Percentiles rank a stretch among this genome's conserved stretches.
Evolutionary conservation across 2,888 invertebrate species (phyloP).

Genomic region (Scaptomyza flava): DNA sequence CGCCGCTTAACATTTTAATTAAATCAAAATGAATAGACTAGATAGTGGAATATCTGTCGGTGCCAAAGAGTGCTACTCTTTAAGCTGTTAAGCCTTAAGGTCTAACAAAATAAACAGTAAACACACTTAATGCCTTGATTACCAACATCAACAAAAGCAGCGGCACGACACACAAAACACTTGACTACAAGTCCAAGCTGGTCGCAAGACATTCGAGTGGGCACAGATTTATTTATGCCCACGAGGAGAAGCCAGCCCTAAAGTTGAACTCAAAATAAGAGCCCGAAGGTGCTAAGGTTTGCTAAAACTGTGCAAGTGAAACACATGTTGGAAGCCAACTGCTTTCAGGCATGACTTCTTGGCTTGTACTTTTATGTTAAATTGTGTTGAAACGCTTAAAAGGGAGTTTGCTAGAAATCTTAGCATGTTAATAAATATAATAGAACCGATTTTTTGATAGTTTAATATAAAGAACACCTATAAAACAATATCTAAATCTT

Average conservation of each 20-base stretch:
- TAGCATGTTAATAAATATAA: too few species aligned
- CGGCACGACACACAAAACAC: too few species aligned
- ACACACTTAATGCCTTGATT: slow-evolving; percentile 82
- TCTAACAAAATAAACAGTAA: slow-evolving; percentile 81
- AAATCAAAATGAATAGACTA: slow-evolving; percentile 69
- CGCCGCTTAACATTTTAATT: slow-evolving; percentile 67
- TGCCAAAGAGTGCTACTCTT: slow-evolving; percentile 36
- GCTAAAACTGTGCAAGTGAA: slow-evolving; percentile 12
- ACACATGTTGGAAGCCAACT: slow-evolving; percentile 48
- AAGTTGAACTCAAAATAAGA: slow-evolving; percentile 70
- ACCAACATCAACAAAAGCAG: slow-evolving; percentile 55
- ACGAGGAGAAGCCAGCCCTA: slow-evolving; percentile 28
- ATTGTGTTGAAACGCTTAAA: neutral
- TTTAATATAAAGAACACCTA: too few species aligned
- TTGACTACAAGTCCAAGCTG: neutral
- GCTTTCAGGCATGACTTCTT: neutral
- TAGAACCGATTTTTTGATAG: too few species aligned
- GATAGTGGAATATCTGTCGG: slow-evolving; percentile 68
- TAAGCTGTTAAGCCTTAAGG: slow-evolving; percentile 80
- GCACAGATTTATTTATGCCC: slow-evolving; percentile 73
- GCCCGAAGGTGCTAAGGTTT: slow-evolving; percentile 5
- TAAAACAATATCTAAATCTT: too few species aligned
- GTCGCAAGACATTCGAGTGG: slow-evolving; percentile 26
- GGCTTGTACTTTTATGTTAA: neutral
- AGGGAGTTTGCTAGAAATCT: neutral